These are phyloP conservation scores for Adineta ricciae DNA, from an alignment of 2,888 invertebrate genomes.

Conservation along the genomic window DNA sequence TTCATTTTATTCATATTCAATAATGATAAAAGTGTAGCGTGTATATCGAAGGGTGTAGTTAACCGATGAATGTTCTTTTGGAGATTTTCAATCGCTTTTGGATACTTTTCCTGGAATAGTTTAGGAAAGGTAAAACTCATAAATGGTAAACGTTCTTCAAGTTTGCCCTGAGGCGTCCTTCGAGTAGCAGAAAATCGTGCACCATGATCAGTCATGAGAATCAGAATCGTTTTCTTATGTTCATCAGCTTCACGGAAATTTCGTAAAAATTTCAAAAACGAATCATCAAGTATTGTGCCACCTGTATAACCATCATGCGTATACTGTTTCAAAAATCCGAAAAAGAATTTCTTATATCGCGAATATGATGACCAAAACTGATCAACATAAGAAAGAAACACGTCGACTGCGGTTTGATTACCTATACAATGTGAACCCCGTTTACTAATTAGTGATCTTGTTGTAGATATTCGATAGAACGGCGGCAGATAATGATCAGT, in stretches of 20 bases:
- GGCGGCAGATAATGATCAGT: slow-evolving; percentile 46
- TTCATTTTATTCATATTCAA: background rate
- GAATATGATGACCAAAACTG: background rate
- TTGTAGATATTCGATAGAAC: background rate
- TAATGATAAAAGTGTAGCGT: slow-evolving; percentile 62
- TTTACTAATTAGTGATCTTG: background rate
- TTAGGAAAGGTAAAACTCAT: slow-evolving; percentile 64
- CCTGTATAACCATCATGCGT: slow-evolving; percentile 43
- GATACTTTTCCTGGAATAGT: slow-evolving; percentile 61
- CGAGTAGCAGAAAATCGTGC: slow-evolving; percentile 74
- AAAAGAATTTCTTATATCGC: slow-evolving; percentile 40
- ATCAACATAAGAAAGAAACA: slow-evolving; percentile 41
- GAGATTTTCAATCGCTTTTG: slow-evolving; percentile 59
- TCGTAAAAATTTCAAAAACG: slow-evolving; percentile 39
- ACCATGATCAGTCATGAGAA: slow-evolving; percentile 76
- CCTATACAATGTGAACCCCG: background rate
- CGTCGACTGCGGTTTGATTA: slow-evolving; percentile 37
- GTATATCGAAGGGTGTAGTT: slow-evolving; percentile 72
- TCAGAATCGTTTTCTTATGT: slow-evolving; percentile 57
- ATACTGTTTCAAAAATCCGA: slow-evolving; percentile 41
- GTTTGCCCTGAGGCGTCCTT: slow-evolving; percentile 63
- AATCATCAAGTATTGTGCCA: slow-evolving; percentile 41
- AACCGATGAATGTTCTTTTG: slow-evolving; percentile 59
- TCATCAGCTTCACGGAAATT: slow-evolving; percentile 37
- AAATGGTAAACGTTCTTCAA: slow-evolving; percentile 78